Evolutionary conservation across 1,140 invertebrate species (phyloP), one percentile per base, ranked within the genome.

Genomic region (Teleogryllus occipitalis): DNA sequence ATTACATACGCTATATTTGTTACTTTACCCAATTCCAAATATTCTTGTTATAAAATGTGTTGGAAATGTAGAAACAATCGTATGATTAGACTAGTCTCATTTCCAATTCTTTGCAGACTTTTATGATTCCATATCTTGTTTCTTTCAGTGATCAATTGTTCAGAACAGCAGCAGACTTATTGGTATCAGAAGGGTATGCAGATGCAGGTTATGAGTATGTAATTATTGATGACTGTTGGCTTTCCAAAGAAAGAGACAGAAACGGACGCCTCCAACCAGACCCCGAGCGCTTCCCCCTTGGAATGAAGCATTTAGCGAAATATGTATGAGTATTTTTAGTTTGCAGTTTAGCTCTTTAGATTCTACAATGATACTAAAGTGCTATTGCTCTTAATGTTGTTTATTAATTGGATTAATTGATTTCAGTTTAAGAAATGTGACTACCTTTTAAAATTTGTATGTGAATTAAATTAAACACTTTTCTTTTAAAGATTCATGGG

Each of bases 151-250:
- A 92, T 82, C 83, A 85, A 7, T 82, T 92, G 18, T 89, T 90
- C 80, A 88, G 83, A 83, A 83, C 85, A 18, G 88, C 88, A 85
- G 89, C 90, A 21, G 89, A 92, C 81, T 80, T 85, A 39, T 81
- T 92, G 80, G 89, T 87, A 12, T 80, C 83, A 14, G 87, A 90
- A 78, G 91, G 91, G 0, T 92, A 88, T 82, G 83, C 83, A 79
- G 87, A 88, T 54, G 83, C 85, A 15, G 91, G 90, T 8, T 92
- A 92, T 84, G 83, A 90, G 80, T 89, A 90, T 81, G 83, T 91
- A 8, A 89, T 88, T 79, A 87, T 92, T 79, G 91, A 92, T 82
- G 91, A 92, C 83, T 92, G 91, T 83, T 92, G 91, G 91, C 83
- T 88, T 46, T 85, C 85, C 8, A 84, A 85, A 21, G 81, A 86